These are phyloP conservation scores for Oryzias dopingdopingensis DNA, from an alignment of 2,797 vertebrate genomes.

Conservation along the genomic window DNA sequence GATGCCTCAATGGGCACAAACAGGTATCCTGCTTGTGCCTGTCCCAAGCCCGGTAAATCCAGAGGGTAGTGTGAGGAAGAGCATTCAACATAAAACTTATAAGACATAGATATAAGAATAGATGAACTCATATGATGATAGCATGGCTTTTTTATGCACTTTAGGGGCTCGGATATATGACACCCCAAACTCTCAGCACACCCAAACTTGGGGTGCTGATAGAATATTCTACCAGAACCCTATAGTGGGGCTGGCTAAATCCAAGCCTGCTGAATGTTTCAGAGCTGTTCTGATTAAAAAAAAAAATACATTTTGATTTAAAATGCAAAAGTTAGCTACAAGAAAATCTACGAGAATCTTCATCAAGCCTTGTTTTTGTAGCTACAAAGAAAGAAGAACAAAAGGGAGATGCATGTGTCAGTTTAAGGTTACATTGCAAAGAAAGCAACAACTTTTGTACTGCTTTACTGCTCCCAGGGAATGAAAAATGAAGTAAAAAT, in stretches of 20 bases:
- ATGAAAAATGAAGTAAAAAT: constrained; percentile 44
- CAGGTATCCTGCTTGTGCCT: too few species aligned
- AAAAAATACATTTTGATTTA: constrained; percentile 6
- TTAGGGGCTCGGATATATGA: too few species aligned
- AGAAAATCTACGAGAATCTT: neutral
- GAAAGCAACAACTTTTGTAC: constrained; percentile 26
- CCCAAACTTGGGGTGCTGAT: too few species aligned
- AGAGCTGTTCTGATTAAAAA: constrained; percentile 5
- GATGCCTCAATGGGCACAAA: too few species aligned
- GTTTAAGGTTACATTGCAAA: constrained; percentile 18
- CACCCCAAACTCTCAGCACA: too few species aligned
- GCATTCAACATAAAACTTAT: too few species aligned
- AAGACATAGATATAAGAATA: too few species aligned
- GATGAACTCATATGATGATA: too few species aligned
- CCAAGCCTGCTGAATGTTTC: neutral
- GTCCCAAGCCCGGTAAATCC: too few species aligned
- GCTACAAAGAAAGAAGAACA: constrained; percentile 10
- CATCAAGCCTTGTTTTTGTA: constrained; percentile 7
- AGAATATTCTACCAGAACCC: constrained; percentile 1
- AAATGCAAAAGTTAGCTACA: neutral
- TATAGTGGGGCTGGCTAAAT: too few species aligned
- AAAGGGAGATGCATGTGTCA: constrained; percentile 24
- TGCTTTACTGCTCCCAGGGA: constrained; percentile 21
- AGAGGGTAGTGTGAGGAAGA: too few species aligned
- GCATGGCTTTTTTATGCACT: too few species aligned